phyloP scores from a whole-genome alignment of 1,140 invertebrate genomes.

The Subanguina moxae region DNA sequence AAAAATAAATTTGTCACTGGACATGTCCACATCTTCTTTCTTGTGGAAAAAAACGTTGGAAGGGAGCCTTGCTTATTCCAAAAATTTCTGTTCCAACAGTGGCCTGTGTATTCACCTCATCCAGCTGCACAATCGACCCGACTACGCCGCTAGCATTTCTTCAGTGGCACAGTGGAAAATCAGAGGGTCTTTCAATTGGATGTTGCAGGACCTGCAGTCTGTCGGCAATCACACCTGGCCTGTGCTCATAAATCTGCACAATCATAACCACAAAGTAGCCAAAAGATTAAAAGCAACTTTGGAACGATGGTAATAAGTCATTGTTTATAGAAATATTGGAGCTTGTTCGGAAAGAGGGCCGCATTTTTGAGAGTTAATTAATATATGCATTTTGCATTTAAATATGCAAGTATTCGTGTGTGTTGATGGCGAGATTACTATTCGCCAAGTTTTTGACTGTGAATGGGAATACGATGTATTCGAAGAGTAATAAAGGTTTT shows the following conservation, averaged over 20 bases:
- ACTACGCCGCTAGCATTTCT: conserved; percentile 37
- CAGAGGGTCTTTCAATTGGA: conserved; percentile 39
- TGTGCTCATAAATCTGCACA: conserved; percentile 45
- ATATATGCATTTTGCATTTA: no score
- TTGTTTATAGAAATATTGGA: no score
- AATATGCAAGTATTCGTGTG: no score
- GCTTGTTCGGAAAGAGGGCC: no score
- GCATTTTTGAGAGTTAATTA: no score
- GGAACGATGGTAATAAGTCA: conserved; percentile 26
- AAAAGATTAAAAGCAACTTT: conserved; percentile 22
- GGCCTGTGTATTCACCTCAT: conserved; percentile 41
- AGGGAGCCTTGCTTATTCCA: conserved; percentile 42
- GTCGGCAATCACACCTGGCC: conserved; percentile 38
- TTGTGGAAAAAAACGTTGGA: conserved; percentile 39
- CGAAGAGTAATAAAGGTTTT: no score
- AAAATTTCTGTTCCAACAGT: conserved; percentile 36
- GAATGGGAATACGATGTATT: no score
- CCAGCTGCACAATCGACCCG: conserved; percentile 43
- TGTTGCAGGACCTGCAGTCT: conserved; percentile 23
- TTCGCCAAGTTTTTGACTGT: no score
- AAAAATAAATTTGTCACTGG: conserved; percentile 23
- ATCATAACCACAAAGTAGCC: conserved; percentile 29
- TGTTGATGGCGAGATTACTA: no score
- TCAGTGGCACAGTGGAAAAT: conserved; percentile 34
- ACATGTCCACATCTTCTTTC: conserved; percentile 7